Conservation (phyloP, 2,888 invertebrate genomes). For the Tenthredo amoena region DNA sequence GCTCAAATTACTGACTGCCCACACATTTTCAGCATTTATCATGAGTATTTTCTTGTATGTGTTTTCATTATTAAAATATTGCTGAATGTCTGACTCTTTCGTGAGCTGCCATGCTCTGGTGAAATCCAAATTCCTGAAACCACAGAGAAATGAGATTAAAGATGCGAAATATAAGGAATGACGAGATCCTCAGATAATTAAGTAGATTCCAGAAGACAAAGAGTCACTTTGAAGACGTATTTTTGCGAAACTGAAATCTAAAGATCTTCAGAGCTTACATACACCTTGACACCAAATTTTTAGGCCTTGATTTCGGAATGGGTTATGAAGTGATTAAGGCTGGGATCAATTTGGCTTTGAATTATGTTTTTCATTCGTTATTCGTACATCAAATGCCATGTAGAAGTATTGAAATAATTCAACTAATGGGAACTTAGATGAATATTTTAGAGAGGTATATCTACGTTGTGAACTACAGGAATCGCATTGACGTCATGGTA, state of each 20-base stretch:
- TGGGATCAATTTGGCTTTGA: background rate
- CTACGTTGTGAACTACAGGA: too few relatives aligned
- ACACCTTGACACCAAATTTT: background rate
- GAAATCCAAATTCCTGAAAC: constrained; percentile 20
- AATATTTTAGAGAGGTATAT: too few relatives aligned
- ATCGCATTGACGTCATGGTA: too few relatives aligned
- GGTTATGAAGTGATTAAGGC: background rate
- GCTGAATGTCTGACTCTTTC: background rate
- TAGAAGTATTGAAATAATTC: background rate
- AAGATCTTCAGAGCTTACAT: background rate
- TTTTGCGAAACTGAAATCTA: background rate
- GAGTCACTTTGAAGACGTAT: background rate
- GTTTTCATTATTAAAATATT: constrained; percentile 18
- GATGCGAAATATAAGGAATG: background rate
- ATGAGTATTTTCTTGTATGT: background rate
- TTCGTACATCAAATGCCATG: background rate
- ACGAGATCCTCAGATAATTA: background rate
- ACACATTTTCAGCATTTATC: background rate
- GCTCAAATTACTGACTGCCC: background rate
- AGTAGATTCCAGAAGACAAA: background rate
- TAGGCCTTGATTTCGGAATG: background rate
- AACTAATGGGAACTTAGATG: background rate
- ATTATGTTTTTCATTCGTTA: background rate
- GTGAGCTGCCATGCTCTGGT: background rate
- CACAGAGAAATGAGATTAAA: background rate